Base-by-base conservation (phyloP, 2,888 invertebrate genomes). In the Sphinx pinastri region DNA sequence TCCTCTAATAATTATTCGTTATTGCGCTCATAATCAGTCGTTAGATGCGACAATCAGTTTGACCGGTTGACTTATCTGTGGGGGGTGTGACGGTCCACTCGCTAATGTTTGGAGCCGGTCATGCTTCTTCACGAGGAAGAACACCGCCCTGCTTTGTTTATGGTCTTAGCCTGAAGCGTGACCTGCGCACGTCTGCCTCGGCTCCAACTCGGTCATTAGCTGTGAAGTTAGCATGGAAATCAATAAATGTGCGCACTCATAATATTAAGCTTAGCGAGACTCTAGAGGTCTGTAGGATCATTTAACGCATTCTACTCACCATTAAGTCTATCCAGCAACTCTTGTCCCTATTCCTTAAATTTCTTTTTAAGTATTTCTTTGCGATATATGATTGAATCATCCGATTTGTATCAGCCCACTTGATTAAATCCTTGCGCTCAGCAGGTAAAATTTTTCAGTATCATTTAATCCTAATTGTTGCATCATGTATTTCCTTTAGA, bases 151-250 rank as follows among this genome's bases (percentile, higher is more conserved):
- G 82, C 75, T 78, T 81, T 79, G 77, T 74, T 73, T 74, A 76
- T 75, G 74, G 74, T 79, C 76, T 74, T 80, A 80, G 78, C 38
- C 38, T 38, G 77, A 73, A 76, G 82, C 77, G 82, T 82, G 83
- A 84, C 76, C 76, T 77, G 81, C 75, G 83, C 85, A 82, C 82
- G 81, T 80, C 83, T 79, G 83, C 81, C 81, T 80, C 81, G 75
- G 82, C 80, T 84, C 83, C 82, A 79, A 81, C 85, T 85, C 86
- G 83, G 85, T 81, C 76, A 82, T 82, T 80, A 88, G 88, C 90
- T 91, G 90, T 86, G 89, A 86, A 90, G 87, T 85, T 86, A 87
- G 86, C 84, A 89, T 76, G 86, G 49, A 49, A 59, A 55, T 60
- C 54, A 72, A 52, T 67, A 68, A 63, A 68, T 12, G 54, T 63